These are phyloP conservation scores for Ptychodera flava DNA, from an alignment of 35 echinoderm and acorn worm genomes.

Conservation along the genomic window DNA sequence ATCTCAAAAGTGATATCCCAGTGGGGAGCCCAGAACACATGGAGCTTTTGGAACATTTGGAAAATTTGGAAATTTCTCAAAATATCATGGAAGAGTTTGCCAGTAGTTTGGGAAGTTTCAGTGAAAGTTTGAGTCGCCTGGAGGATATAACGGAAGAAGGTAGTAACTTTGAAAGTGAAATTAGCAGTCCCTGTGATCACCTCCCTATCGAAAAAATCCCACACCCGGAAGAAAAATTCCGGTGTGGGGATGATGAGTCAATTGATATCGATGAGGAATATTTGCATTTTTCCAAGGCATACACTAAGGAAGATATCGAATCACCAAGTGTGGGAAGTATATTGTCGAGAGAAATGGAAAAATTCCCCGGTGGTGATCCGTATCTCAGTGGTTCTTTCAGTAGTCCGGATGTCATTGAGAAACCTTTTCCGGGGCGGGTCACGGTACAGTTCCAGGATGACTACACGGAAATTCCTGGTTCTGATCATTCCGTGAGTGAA, in stretches of 20 bases:
- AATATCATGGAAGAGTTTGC: constrained; percentile 1
- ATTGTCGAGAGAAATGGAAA: neutral
- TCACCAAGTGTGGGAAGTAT: neutral
- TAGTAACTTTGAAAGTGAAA: neutral
- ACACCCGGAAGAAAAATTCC: neutral
- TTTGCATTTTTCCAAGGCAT: neutral
- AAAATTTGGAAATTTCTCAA: neutral
- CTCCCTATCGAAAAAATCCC: neutral
- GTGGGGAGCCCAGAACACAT: neutral
- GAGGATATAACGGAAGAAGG: neutral
- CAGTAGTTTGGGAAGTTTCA: neutral
- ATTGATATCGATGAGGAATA: neutral
- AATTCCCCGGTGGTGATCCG: neutral
- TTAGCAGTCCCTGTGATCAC: neutral
- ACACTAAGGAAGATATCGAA: neutral
- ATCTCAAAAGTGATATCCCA: neutral
- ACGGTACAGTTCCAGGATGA: neutral
- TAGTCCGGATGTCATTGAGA: neutral
- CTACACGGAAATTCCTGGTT: neutral
- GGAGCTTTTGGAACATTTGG: neutral
- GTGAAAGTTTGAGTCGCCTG: neutral
- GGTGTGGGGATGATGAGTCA: neutral
- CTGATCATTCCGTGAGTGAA: neutral
- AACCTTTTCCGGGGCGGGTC: neutral
- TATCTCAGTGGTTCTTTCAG: neutral